Evolutionary conservation across 2,797 vertebrate genomes (phyloP), one percentile per base, ranked within the genome.

Genomic region (Cryptoblepharus egeriae): DNA sequence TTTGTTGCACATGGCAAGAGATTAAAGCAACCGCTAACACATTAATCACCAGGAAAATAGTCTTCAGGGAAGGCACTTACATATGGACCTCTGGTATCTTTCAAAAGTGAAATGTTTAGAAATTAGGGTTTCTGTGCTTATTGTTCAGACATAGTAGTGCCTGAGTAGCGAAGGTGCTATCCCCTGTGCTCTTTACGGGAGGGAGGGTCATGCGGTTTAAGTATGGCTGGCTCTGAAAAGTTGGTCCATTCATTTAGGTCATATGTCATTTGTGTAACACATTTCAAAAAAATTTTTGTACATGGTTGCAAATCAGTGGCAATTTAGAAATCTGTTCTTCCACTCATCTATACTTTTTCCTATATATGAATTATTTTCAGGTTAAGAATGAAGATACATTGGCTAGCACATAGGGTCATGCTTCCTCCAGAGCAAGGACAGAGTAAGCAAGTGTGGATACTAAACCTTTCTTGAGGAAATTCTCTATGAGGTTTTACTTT

Each of bases 1-100:
- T 93, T 92, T 92, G 85, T 93, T 90, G 88, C 81, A 80, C 88
- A 94, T 92, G 94, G 90, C 88, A 93, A 88, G 70, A 94, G 93
- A 96, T 95, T 94, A 95, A 93, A 95, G 90, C 84, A 90, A 94
- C 93, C 28, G 82, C 60, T 89, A 92, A 58, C 70, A 87, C 92
- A 95, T 96, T 95, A 95, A 96, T 96, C 94, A 95, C 16, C 22
- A 89, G 93, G 84, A 72, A 84, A 84, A 79, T 85, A 86, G 88
- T 90, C 94, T 93, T 95, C 91, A 85, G 85, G 86, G 86, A 93
- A 88, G 83, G 85, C 75, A 85, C 79, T 94, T 88, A 75, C n/a
- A 81, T 75, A 28, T 70, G 71, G 91, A 90, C 80, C 86, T 86
- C 87, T 90, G 76, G 82, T 92, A 92, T 92, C 87, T 88, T 88